Evolutionary conservation across 2,797 vertebrate species (phyloP), one percentile per base, ranked within the genome.

Genomic region (Enteromius paludinosus): DNA sequence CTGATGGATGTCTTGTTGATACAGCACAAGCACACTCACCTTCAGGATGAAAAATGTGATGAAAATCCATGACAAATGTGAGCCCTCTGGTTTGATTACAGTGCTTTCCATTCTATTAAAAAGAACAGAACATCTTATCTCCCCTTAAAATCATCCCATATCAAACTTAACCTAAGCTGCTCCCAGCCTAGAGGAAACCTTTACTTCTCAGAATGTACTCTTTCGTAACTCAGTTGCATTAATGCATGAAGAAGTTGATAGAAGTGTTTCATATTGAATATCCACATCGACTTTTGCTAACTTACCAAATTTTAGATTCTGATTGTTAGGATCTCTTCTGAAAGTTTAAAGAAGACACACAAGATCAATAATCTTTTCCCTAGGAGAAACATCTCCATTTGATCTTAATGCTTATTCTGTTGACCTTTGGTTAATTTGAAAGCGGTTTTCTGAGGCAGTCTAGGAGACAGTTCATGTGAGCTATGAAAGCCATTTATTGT

Each of bases 1-100:
- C 75, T 82, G 79, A 78, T 73, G 72, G 83, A 69, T 75, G 52
- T 81, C 76, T 82, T 87, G 73, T 72, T 78, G 75, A 70, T 78
- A 25, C 15, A 41, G 47, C 38, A 43, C 4, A 35, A 69, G 69
- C 47, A 66, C 25, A 2, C 20, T 78, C 2, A 54, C 30, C 38
- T 73, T 71, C 5, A 65, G 18, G 15, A 56, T 33, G 69, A 84
- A 65, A 52, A 35, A 49, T 17, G 28, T 28, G 28, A 49, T 45
- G 18, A 30, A 62, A 64, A 33, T 64, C 38, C 14, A 7, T 69
- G 61, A 52, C 38, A 56, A 43, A 79, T 79, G 59, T 25, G 65
- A 72, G 38, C n/a, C 70, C 70, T 76, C 4, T 43, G 12, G 45
- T 85, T 83, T 73, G 69, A 70, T 81, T 73, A 85, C 28, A 56